phyloP scores from a whole-genome alignment of 2,888 invertebrate genomes.

The Volucella inanis region DNA sequence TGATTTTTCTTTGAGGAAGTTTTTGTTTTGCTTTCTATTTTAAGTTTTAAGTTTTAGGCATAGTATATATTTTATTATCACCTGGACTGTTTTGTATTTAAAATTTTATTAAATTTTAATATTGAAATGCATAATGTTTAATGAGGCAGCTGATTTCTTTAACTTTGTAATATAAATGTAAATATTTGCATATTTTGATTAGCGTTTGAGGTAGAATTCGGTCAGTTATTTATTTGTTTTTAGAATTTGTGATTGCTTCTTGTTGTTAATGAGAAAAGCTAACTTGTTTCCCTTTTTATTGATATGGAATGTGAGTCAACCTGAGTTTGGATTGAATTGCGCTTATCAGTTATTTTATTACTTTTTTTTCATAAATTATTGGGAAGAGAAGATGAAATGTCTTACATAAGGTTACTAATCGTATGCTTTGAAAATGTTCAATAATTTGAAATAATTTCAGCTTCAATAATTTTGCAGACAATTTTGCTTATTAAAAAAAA shows the following conservation, averaged over 20 bases:
- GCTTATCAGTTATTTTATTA: not conserved
- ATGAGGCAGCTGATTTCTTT: conserved; percentile 64
- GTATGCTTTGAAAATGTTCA: too few species aligned
- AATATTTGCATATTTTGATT: conserved; percentile 32
- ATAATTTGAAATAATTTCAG: too few species aligned
- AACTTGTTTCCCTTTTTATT: conserved; percentile 21
- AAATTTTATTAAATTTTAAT: conserved; percentile 39
- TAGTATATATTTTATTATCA: conserved; percentile 61
- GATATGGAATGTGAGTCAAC: conserved; percentile 68
- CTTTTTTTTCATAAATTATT: conserved; percentile 1
- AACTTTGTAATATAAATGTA: conserved; percentile 25
- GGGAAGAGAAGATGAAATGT: conserved; percentile 3
- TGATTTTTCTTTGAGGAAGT: conserved; percentile 55
- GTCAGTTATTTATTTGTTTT: conserved; percentile 34
- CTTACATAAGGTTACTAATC: not conserved
- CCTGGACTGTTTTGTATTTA: conserved; percentile 57
- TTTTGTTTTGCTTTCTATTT: conserved; percentile 20
- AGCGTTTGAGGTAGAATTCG: conserved; percentile 66
- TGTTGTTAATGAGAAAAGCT: conserved; percentile 8
- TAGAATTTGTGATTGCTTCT: conserved; percentile 32
- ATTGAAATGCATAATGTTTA: conserved; percentile 57
- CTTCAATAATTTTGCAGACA: too few species aligned
- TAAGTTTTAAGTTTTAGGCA: conserved; percentile 34
- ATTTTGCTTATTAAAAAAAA: too few species aligned
- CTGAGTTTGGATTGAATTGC: conserved; percentile 49